Evolutionary conservation across 2,888 invertebrate genomes (phyloP).

Genomic region (Lordiphosa fenestrarum): DNA sequence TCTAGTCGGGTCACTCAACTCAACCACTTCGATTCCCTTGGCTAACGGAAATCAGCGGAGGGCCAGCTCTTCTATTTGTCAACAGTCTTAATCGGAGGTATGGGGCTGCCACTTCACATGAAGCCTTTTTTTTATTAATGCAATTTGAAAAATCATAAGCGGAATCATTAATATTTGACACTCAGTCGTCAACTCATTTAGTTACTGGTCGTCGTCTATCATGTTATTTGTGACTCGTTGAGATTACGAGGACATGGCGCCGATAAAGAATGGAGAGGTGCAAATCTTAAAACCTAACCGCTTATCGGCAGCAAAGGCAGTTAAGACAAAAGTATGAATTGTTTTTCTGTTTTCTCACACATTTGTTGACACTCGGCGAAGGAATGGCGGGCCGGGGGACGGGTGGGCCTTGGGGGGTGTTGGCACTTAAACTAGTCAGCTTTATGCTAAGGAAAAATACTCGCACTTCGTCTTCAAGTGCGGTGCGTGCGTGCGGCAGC

Average conservation of each 20-base stretch:
- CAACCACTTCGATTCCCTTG: no score
- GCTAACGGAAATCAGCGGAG: no score
- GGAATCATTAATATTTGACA: slow-evolving; percentile 28
- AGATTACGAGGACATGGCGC: slow-evolving; percentile 3
- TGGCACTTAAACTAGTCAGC: no score
- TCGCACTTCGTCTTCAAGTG: no score
- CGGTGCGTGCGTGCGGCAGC: no score
- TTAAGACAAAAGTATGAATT: slow-evolving; percentile 26
- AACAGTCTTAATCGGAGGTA: no score
- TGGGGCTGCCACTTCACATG: background rate
- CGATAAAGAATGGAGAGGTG: slow-evolving; percentile 30
- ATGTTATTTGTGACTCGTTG: background rate
- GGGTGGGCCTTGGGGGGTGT: background rate
- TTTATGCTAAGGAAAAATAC: no score
- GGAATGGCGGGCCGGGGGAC: background rate
- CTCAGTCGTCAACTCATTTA: slow-evolving; percentile 1
- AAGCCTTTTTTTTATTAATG: slow-evolving; percentile 16
- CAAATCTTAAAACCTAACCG: slow-evolving; percentile 56
- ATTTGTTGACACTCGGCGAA: background rate
- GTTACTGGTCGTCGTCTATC: slow-evolving; percentile 1
- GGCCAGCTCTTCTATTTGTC: no score
- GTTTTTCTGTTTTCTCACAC: slow-evolving; percentile 13
- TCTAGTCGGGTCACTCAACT: no score
- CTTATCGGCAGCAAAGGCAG: slow-evolving; percentile 56
- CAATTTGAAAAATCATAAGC: slow-evolving; percentile 30